phyloP scores from a whole-genome alignment of 2,888 invertebrate species.

The Lycocerus yunnanus region DNA sequence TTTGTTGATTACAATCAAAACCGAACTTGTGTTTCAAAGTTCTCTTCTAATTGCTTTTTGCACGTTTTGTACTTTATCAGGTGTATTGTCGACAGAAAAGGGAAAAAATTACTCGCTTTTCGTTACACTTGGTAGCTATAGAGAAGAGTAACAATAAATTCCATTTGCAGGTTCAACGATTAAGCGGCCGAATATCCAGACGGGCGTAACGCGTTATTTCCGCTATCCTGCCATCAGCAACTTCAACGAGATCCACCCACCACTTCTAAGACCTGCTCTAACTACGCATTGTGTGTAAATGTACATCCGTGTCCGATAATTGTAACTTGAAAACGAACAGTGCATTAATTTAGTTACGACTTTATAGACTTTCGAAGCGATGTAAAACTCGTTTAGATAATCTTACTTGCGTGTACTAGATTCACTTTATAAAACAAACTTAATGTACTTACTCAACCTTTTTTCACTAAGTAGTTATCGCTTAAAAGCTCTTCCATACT shows the following conservation, averaged over 20 bases:
- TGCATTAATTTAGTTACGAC: constrained; percentile 50
- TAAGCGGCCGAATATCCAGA: constrained; percentile 31
- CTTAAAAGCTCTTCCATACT: neutral
- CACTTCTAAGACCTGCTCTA: constrained; percentile 34
- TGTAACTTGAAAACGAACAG: constrained; percentile 49
- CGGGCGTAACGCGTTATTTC: constrained; percentile 32
- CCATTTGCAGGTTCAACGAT: constrained; percentile 32
- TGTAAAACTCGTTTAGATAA: constrained; percentile 43
- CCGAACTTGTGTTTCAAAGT: neutral
- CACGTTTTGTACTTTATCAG: neutral
- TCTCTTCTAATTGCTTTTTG: neutral
- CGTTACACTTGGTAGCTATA: constrained; percentile 2
- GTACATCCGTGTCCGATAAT: constrained; percentile 53
- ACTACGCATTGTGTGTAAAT: constrained; percentile 54
- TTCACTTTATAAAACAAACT: constrained; percentile 14
- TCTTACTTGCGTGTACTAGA: constrained; percentile 29
- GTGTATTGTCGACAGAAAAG: neutral
- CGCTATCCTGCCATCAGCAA: constrained; percentile 30
- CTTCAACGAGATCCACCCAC: constrained; percentile 30
- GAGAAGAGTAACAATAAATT: constrained; percentile 25
- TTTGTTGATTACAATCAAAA: neutral
- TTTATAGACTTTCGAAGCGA: constrained; percentile 43
- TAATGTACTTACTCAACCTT: neutral
- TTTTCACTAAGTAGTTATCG: neutral
- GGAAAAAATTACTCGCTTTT: constrained; percentile 1